phyloP scores from a whole-genome alignment of 2,113 vertebrate genomes.

The Pteropus alecto region DNA sequence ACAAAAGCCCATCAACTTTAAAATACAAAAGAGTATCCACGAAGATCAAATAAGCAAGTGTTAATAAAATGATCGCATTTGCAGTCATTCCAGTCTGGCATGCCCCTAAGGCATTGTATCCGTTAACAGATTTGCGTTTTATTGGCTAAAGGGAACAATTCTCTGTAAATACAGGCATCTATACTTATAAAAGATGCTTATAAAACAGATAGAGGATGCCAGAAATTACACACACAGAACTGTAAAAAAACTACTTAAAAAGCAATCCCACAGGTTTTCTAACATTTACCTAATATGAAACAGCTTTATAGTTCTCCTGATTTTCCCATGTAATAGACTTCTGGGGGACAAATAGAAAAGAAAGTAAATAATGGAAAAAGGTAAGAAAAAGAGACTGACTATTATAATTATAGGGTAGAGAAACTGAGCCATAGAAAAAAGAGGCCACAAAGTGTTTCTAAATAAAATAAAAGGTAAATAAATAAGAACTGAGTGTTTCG shows the following conservation, averaged over 20 bases:
- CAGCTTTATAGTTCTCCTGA: background rate
- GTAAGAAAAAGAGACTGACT: background rate
- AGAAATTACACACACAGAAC: conserved; percentile 45
- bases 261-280: background rate
- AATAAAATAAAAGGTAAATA: background rate
- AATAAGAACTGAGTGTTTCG: background rate
- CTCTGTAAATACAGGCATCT: conserved; percentile 59
- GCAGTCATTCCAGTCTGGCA: background rate
- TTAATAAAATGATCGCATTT: conserved; percentile 60
- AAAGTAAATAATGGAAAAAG: background rate
- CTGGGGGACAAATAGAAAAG: background rate
- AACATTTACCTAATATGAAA: conserved; percentile 49
- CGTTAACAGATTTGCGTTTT: conserved; percentile 37
- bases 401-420: background rate
- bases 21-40: conserved; percentile 30
- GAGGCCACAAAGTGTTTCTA: background rate
- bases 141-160: conserved; percentile 63
- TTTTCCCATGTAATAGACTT: background rate
- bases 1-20: conserved; percentile 24
- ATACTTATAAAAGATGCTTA: conserved; percentile 61
- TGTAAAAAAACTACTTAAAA: conserved; percentile 57
- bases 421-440: background rate
- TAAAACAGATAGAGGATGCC: background rate
- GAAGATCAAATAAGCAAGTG: conserved; percentile 32
- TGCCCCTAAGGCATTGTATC: conserved; percentile 54